Evolutionary conservation across 2,888 invertebrate species (phyloP), one percentile per base, ranked within the genome.

Genomic region (Melipona beecheii): DNA sequence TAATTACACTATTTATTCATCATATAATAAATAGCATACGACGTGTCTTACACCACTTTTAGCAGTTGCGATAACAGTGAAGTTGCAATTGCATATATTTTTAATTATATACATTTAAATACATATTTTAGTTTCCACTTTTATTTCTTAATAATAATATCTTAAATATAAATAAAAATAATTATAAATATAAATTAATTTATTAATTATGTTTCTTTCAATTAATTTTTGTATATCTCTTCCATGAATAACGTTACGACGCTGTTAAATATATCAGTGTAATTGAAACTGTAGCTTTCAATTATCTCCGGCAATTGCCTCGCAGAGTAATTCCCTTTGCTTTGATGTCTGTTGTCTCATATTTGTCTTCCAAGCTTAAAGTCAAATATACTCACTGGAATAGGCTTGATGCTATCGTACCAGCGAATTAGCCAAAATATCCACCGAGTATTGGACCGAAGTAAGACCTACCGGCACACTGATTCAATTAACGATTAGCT

Each of bases 401-500:
- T 66, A 76, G 73, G 54, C 76, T 66, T 64, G 65, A 76, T 76
- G 19, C 62, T 79, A 83, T 84, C 69, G 68, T 36, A 54, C 24
- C 74, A 31, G 66, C 50, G n/a, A 83, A 85, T 84, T 83, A 83
- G 65, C 69, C 52, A 36, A 58, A 60, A 50, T 52, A 54, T 70
- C 49, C 49, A 56, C 65, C 31, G 70, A 54, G 36, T 58, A 58
- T 58, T n/a, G 24, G 62, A 60, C n/a, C 72, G 17, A 60, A 54
- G 50, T 54, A 72, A 66, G 58, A 68, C 76, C 27, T 49, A 62
- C 36, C 11, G 31, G 66, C 49, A 71, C 27, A 52, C 68, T 58
- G 76, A 77, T 83, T 72, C 66, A 43, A 81, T 81, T 73, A 81
- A 65, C 72, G 65, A 76, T 81, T 52, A 64, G 15, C 54, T 69